Percentiles rank a stretch among this genome's conserved stretches.
phyloP scores from a whole-genome alignment of 1,140 invertebrate genomes.

The Notospermus geniculatus region DNA sequence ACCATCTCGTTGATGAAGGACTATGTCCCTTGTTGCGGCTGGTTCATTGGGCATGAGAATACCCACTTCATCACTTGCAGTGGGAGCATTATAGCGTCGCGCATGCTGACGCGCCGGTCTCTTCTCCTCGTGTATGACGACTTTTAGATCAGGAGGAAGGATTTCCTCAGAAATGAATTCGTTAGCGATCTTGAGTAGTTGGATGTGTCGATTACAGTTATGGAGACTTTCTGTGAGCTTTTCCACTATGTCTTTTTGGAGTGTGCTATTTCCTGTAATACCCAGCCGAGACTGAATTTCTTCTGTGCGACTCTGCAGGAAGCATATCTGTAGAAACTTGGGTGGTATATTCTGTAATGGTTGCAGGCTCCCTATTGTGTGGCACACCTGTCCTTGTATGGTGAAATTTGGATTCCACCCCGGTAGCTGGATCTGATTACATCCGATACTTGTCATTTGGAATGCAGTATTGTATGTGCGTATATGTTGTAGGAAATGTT shows the following conservation, averaged over 20 bases:
- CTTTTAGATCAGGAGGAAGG: background rate
- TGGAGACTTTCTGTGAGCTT: background rate
- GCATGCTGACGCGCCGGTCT: background rate
- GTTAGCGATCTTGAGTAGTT: background rate
- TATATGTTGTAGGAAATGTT: constrained; percentile 51
- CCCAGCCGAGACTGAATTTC: constrained; percentile 41
- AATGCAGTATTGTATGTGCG: constrained; percentile 55
- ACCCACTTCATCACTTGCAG: background rate
- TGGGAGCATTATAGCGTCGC: background rate
- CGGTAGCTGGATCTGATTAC: constrained; percentile 34
- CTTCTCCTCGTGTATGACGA: background rate
- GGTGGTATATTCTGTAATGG: constrained; percentile 30
- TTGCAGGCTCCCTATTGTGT: too few relatives aligned
- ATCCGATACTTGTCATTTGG: constrained; percentile 54
- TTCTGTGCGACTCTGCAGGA: too few relatives aligned
- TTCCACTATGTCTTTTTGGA: background rate
- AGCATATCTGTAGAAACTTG: constrained; percentile 54
- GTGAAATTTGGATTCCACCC: constrained; percentile 52
- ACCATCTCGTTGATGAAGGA: background rate
- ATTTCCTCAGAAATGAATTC: background rate
- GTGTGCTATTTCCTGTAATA: background rate
- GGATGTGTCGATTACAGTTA: background rate
- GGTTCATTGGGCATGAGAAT: constrained; percentile 9
- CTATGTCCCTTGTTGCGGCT: background rate
- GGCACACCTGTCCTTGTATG: too few relatives aligned